Conservation (phyloP, 2,797 vertebrate species). For the Poecilia velifera region DNA sequence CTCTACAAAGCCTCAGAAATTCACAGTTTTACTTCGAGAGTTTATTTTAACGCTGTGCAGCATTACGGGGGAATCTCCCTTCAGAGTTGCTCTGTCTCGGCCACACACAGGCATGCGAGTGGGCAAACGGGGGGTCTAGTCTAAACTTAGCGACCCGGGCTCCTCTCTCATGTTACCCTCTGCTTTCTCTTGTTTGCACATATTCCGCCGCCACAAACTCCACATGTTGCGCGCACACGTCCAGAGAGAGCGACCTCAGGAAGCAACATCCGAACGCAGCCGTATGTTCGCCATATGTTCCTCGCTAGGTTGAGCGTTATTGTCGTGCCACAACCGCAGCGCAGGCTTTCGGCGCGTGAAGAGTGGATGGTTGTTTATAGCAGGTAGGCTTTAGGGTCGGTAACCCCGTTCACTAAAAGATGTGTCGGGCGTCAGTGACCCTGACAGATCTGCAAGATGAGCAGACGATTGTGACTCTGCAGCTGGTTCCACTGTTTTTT, state of each 20-base stretch:
- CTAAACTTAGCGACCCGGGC: constrained; percentile 81
- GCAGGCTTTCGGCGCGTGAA: constrained; percentile 20
- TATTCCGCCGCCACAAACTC: constrained; percentile 42
- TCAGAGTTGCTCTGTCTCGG: constrained; percentile 54
- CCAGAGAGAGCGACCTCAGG: constrained; percentile 28
- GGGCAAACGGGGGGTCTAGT: constrained; percentile 66
- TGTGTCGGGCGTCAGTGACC: constrained; percentile 9
- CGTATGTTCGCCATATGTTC: constrained; percentile 51
- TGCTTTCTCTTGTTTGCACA: constrained; percentile 41
- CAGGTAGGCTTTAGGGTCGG: constrained; percentile 11
- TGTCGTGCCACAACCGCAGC: constrained; percentile 61
- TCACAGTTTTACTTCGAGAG: constrained; percentile 33
- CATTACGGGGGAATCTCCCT: constrained; percentile 70
- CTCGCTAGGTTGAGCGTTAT: constrained; percentile 52
- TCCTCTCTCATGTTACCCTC: constrained; percentile 74
- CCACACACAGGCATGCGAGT: constrained; percentile 66
- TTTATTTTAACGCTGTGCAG: constrained; percentile 28
- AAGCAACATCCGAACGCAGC: constrained; percentile 27
- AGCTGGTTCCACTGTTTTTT: constrained; percentile 37
- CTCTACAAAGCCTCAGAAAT: background rate
- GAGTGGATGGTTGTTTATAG: constrained; percentile 22
- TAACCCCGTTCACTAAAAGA: constrained; percentile 19
- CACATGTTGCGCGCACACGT: constrained; percentile 17
- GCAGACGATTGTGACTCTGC: constrained; percentile 12
- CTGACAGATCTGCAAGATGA: constrained; percentile 5